Evolutionary conservation across 2,888 invertebrate species (phyloP), one percentile per base, ranked within the genome.

Genomic region (Chloroclysta siterata): DNA sequence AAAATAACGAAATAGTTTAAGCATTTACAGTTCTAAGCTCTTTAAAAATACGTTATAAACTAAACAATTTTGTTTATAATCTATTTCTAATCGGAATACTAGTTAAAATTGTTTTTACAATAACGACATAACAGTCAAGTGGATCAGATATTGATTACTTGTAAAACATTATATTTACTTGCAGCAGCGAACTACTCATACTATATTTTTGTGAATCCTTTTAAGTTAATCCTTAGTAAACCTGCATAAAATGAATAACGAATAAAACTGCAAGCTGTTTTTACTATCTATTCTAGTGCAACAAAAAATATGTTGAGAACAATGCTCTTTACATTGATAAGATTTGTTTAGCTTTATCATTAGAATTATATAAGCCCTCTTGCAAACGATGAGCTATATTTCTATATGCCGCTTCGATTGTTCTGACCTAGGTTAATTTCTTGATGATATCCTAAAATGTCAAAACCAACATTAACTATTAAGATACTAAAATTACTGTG

Each of bases 221-320:
- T 39, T 8, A 11, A 39, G 3, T 22, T 1, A 22, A 22, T 22
- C 2, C 41, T 39, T 39, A 3, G 11, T 11, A 2, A 39, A 10
- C 33, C 33, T 39, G 11, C 36, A 39, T 39, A 39, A 2, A 11
- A 39, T 11, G 1, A 11, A 2, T n/a, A 42, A 48, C 36, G 36
- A 48, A n/a, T 29, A 46, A 53, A 63, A 22, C 15, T 36, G 53
- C 44, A 58, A 63, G 58, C 36, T 33, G 5, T 36, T n/a, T 55
- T 28, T 17, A 48, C 22, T 28, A 22, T 48, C 17, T 47, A 57
- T 6, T 54, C 33, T 54, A 54, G 36, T 50, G 63, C 58, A 63
- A 63, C 53, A 33, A 63, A 53, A 50, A 56, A 1, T 15, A 44
- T 17, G 1, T 39, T 33, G 46, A 52, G 7, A 52, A 53, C 46